Percentiles rank a stretch among this genome's conserved stretches.
Evolutionary conservation across 2,797 vertebrate genomes (phyloP).

Genomic region (Liparis tanakae): DNA sequence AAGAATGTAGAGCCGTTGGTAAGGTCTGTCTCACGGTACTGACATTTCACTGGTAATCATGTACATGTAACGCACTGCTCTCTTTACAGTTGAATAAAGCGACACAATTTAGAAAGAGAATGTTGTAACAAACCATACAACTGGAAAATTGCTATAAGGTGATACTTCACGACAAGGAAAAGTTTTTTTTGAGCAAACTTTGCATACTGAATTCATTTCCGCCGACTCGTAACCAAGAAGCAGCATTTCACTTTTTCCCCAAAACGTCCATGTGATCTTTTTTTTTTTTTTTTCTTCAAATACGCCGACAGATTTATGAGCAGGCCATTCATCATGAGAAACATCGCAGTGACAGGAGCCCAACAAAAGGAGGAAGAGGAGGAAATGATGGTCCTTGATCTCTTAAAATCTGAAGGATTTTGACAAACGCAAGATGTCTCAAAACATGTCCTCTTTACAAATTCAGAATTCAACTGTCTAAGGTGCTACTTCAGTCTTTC

Average conservation of each 20-base stretch:
- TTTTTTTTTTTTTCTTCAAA: conserved; percentile 37
- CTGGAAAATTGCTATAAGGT: conserved; percentile 96
- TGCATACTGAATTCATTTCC: conserved; percentile 88
- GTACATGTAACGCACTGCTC: conserved; percentile 87
- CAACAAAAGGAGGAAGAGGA: conserved; percentile 38
- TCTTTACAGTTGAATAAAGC: conserved; percentile 83
- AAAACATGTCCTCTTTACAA: conserved; percentile 82
- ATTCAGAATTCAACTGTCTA: conserved; percentile 80
- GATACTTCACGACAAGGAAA: conserved; percentile 93
- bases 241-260: conserved; percentile 78
- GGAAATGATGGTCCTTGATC: conserved; percentile 68
- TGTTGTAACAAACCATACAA: conserved; percentile 96
- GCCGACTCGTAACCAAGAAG: conserved; percentile 79
- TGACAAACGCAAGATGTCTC: conserved; percentile 78
- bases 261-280: conserved; percentile 66
- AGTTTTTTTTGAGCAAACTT: conserved; percentile 87
- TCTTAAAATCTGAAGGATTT: conserved; percentile 68
- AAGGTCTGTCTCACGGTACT: conserved; percentile 89
- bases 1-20: conserved; percentile 95
- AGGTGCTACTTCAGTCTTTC: conserved; percentile 95
- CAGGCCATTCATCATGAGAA: conserved; percentile 76
- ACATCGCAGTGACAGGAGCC: conserved; percentile 72
- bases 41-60: conserved; percentile 92
- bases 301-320: conserved; percentile 76
- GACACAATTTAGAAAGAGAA: conserved; percentile 90